phyloP scores from a whole-genome alignment of 2,888 invertebrate species.

The Abrostola triplasia region DNA sequence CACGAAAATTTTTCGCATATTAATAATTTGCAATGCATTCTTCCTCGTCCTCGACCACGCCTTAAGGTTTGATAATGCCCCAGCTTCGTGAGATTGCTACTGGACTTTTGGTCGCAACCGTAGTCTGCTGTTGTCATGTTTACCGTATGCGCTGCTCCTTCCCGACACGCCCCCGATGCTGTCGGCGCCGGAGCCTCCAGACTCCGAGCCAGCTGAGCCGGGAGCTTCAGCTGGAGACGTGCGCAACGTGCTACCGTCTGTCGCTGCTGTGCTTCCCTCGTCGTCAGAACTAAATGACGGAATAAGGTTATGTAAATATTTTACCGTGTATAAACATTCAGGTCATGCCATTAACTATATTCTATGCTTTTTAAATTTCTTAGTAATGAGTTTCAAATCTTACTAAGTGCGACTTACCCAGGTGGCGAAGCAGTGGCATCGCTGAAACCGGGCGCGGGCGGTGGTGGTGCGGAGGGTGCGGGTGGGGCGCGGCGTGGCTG shows the following conservation, averaged over 20 bases:
- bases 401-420: slow-evolving; percentile 61
- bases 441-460: slow-evolving; percentile 88
- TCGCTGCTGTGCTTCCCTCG: slow-evolving; percentile 98
- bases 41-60: no score
- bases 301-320: no score
- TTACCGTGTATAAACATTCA: not conserved
- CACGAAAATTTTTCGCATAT: not conserved
- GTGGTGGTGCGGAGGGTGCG: slow-evolving; percentile 73
- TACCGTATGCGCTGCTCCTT: slow-evolving; percentile 96
- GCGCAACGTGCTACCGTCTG: slow-evolving; percentile 97
- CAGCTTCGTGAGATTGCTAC: no score
- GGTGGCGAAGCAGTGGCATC: slow-evolving; percentile 95
- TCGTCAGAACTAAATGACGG: slow-evolving; percentile 93
- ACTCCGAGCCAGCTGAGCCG: slow-evolving; percentile 93
- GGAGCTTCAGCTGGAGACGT: slow-evolving; percentile 83
- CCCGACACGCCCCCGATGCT: slow-evolving; percentile 98
- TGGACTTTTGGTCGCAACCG: no score
- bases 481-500: slow-evolving; percentile 89
- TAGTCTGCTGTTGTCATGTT: slow-evolving; percentile 10
- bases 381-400: no score
- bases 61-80: no score
- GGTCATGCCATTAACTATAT: no score
- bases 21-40: no score
- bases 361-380: no score
- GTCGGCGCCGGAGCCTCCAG: slow-evolving; percentile 97